Base-by-base conservation (phyloP, 1,140 invertebrate species). In the Drosophila murphyi region DNA sequence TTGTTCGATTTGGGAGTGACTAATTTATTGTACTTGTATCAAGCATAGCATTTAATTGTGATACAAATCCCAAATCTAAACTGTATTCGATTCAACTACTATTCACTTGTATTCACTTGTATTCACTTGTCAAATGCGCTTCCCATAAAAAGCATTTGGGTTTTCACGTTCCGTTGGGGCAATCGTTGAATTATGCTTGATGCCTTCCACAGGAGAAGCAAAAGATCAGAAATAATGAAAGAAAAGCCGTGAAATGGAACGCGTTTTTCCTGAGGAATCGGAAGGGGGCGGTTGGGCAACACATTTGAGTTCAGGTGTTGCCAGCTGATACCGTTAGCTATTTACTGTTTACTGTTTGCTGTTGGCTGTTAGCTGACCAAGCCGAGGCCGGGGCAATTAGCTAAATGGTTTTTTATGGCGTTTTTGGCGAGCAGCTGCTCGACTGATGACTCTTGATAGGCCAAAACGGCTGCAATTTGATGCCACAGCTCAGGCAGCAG, bases 361-460 rank as follows among this genome's bases (percentile, higher is more conserved):
- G 35, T 61, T 35, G 32, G 57, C 54, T 73, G 74, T 61, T 35
- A 35, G 57, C 54, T 73, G 74, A 71, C 73, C 81, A 48, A 47
- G 50, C 31, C 32, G n/a, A 56, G 34, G 69, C 45, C 68, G 52
- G 65, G 70, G 76, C 83, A 87, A 87, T 87, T 87, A 87, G 80
- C 83, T 82, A 88, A 87, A 87, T 87, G 82, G 72, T 83, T 87
- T 74, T 87, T 87, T 88, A 87, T 88, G 79, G 65, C 72, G 54
- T 41, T 10, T 41, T 41, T 43, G 59, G 29, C 57, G 57, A 60
- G 57, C 68, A 74, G 60, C 50, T 60, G 78, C 60, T 61, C 5
- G 45, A 41, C 28, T 28, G 20, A 20, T 59, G 56, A 55, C 41
- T 52, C 52, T 63, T 65, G 65, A 63, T 45, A 69, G 51, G 39